Conservation (phyloP, 92 coral and sea anemone genomes). For the Metridium senile region DNA sequence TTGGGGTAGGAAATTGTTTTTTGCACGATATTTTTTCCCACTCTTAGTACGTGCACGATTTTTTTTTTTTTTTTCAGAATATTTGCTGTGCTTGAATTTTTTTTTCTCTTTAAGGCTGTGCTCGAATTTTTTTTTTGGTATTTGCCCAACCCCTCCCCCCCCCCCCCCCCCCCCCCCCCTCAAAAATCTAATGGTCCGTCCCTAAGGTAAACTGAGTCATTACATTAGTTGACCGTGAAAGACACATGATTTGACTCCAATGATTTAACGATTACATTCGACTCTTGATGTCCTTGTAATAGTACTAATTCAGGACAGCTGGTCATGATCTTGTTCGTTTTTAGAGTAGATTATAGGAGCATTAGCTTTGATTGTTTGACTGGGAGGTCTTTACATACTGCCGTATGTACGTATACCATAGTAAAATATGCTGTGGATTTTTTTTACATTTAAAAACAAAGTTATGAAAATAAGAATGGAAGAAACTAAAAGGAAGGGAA, state of each 20-base stretch:
- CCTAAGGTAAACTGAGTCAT: not conserved
- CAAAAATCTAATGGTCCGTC: not conserved
- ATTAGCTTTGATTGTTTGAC: not conserved
- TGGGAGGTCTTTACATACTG: not conserved
- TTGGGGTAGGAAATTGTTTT: not conserved
- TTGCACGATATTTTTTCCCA: constrained; percentile 2
- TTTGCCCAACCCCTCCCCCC: not conserved
- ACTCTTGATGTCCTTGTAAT: not conserved
- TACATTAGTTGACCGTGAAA: not conserved
- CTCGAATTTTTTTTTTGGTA: not conserved
- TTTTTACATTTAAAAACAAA: too few species aligned
- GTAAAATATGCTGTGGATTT: too few species aligned
- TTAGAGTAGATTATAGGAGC: too few species aligned
- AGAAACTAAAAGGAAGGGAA: too few species aligned
- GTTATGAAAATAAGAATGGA: too few species aligned
- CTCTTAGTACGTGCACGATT: not conserved
- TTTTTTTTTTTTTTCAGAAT: not conserved
- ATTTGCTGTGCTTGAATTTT: not conserved
- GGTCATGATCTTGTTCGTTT: too few species aligned
- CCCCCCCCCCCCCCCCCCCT: not conserved
- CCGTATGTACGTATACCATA: too few species aligned
- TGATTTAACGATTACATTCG: not conserved
- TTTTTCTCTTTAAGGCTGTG: not conserved
- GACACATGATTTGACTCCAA: not conserved
- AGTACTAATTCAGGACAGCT: not conserved